A percentile compares a stretch with the other conserved stretches of the same genome.
These are phyloP conservation scores for Amazonetta brasiliensis DNA, from an alignment of 2,797 vertebrate species.

Conservation along the genomic window DNA sequence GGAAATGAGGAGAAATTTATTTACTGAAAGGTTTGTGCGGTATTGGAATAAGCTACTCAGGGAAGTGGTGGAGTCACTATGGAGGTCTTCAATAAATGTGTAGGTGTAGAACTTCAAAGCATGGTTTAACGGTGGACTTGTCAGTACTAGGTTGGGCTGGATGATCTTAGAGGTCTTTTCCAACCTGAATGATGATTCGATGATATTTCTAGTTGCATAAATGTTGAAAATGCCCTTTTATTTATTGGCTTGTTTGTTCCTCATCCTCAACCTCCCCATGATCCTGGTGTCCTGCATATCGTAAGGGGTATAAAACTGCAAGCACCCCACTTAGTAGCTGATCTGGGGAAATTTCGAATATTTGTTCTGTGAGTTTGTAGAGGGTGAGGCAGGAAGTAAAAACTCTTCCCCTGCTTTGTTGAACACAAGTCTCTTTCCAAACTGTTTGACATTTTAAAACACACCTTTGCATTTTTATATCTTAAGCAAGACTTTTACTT, in stretches of 20 bases:
- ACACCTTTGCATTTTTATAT: conserved; percentile 17
- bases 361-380: not conserved
- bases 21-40: too few species aligned
- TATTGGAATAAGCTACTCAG: too few species aligned
- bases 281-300: not conserved
- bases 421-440: not conserved
- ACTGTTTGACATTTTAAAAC: not conserved
- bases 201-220: not conserved
- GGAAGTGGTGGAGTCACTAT: too few species aligned
- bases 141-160: too few species aligned
- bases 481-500: conserved; percentile 35
- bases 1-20: too few species aligned
- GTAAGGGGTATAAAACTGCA: not conserved
- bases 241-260: not conserved
- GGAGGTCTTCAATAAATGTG: too few species aligned
- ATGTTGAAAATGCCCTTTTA: not conserved
- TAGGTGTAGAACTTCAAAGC: too few species aligned
- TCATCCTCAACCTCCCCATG: rapidly evolving
- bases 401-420: not conserved
- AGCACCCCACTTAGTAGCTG: not conserved
- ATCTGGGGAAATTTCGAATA: not conserved
- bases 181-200: too few species aligned
- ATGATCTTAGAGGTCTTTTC: too few species aligned
- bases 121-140: too few species aligned
- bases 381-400: not conserved